Conservation (phyloP, 2,797 vertebrate species). For the Melanotaenia boesemani region DNA sequence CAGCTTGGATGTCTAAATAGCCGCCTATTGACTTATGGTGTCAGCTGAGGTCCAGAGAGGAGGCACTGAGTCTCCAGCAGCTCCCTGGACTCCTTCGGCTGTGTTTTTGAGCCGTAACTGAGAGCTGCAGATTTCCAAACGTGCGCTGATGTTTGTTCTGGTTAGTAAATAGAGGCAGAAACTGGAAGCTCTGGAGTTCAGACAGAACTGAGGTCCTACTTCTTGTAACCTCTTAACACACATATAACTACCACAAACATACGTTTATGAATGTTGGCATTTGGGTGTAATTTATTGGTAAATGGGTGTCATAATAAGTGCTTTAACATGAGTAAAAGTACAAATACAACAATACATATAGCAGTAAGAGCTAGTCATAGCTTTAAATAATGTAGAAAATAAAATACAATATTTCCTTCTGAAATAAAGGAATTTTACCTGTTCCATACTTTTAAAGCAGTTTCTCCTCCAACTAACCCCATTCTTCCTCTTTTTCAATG, state of each 20-base stretch:
- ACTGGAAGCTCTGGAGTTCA: slow-evolving; percentile 28
- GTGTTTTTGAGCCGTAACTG: slow-evolving; percentile 25
- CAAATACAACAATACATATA: background rate
- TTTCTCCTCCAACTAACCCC: no score
- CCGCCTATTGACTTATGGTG: slow-evolving; percentile 53
- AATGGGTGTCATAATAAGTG: background rate
- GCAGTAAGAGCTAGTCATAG: no score
- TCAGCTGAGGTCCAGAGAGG: slow-evolving; percentile 33
- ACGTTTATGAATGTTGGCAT: background rate
- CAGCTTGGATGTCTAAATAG: slow-evolving; percentile 60
- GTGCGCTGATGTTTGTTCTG: slow-evolving; percentile 36
- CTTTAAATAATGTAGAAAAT: no score
- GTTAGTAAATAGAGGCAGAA: slow-evolving; percentile 27
- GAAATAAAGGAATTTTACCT: no score
- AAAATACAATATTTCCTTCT: no score
- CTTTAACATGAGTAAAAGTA: background rate
- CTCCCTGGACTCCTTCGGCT: slow-evolving; percentile 46
- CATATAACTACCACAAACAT: background rate
- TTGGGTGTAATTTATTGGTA: background rate
- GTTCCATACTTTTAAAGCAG: no score
- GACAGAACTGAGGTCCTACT: background rate
- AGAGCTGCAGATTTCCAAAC: slow-evolving; percentile 41
- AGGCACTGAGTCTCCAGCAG: slow-evolving; percentile 25
- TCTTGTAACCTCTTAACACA: background rate
- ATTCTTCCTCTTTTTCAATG: no score